Conservation (phyloP, 2,797 vertebrate species). For the Decapterus maruadsi region DNA sequence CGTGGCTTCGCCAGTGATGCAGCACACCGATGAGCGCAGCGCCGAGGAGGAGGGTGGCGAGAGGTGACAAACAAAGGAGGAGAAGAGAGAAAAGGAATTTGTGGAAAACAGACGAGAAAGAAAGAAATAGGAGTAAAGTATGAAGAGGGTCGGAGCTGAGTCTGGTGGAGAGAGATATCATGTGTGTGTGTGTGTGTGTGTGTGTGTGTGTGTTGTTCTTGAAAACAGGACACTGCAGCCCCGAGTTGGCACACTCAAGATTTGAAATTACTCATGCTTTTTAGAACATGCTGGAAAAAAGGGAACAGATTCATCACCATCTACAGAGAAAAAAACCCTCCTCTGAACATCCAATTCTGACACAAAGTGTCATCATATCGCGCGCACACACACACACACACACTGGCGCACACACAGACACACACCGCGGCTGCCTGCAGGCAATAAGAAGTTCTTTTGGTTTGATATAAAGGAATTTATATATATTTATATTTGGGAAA, state of each 20-base stretch:
- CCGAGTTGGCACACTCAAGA: background rate
- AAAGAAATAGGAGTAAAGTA: slow-evolving; percentile 8
- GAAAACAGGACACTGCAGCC: slow-evolving; percentile 43
- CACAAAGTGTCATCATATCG: slow-evolving; percentile 15
- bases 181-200: slow-evolving; percentile 2
- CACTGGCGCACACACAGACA: background rate
- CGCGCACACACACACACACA: slow-evolving; percentile 25
- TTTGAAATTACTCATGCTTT: slow-evolving; percentile 33
- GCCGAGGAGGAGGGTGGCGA: slow-evolving; percentile 25
- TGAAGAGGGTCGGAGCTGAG: slow-evolving; percentile 2
- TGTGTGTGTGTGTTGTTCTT: background rate
- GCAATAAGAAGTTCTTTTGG: slow-evolving; percentile 32
- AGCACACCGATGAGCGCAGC: slow-evolving; percentile 63
- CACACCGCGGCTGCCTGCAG: slow-evolving; percentile 40
- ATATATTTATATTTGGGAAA: slow-evolving; percentile 42
- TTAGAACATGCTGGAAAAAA: slow-evolving; percentile 14
- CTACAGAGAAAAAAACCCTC: background rate
- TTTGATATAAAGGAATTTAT: slow-evolving; percentile 34
- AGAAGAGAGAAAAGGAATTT: background rate
- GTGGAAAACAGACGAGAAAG: background rate
- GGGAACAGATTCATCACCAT: slow-evolving; percentile 15
- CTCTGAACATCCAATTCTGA: slow-evolving; percentile 23
- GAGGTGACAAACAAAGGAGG: slow-evolving; percentile 19
- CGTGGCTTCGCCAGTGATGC: slow-evolving; percentile 83
- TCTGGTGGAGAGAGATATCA: background rate